Conservation (phyloP, 2,888 invertebrate genomes). For the Lasius fuliginosus region DNA sequence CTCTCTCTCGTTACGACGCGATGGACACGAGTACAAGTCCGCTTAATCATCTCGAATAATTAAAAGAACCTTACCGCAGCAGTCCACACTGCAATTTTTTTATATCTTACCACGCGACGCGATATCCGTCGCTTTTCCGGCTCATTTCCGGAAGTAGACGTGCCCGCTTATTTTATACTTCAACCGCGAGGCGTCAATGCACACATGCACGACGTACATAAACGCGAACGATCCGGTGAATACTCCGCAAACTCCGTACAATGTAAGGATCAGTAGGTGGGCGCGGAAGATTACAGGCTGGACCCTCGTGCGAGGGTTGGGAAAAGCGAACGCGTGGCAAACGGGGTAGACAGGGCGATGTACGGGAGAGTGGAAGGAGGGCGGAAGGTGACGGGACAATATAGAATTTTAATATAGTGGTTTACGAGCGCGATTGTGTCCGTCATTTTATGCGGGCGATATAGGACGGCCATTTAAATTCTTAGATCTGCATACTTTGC, state of each 20-base stretch:
- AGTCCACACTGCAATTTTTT: background rate
- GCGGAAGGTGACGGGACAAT: conserved; percentile 74
- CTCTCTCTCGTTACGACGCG: too few species aligned
- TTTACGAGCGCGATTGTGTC: conserved; percentile 86
- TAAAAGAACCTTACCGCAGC: conserved; percentile 12
- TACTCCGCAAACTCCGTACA: conserved; percentile 63
- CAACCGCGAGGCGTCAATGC: conserved; percentile 68
- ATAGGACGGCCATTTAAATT: conserved; percentile 85
- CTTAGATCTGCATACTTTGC: conserved; percentile 86
- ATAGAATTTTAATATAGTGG: conserved; percentile 86
- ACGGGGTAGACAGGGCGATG: conserved; percentile 52
- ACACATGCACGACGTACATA: conserved; percentile 68
- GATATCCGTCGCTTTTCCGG: conserved; percentile 23
- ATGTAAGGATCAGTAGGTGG: conserved; percentile 73
- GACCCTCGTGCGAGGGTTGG: conserved; percentile 60
- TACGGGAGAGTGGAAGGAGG: conserved; percentile 31
- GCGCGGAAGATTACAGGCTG: conserved; percentile 67
- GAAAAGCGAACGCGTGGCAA: conserved; percentile 47
- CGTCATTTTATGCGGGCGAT: conserved; percentile 84
- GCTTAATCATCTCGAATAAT: conserved; percentile 16
- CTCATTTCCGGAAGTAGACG: conserved; percentile 56
- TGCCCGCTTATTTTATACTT: conserved; percentile 61
- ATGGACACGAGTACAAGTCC: background rate
- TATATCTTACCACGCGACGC: conserved; percentile 17
- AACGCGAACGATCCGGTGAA: conserved; percentile 65